phyloP scores from a whole-genome alignment of 1,140 invertebrate genomes.

The Hypothenemus hampei region DNA sequence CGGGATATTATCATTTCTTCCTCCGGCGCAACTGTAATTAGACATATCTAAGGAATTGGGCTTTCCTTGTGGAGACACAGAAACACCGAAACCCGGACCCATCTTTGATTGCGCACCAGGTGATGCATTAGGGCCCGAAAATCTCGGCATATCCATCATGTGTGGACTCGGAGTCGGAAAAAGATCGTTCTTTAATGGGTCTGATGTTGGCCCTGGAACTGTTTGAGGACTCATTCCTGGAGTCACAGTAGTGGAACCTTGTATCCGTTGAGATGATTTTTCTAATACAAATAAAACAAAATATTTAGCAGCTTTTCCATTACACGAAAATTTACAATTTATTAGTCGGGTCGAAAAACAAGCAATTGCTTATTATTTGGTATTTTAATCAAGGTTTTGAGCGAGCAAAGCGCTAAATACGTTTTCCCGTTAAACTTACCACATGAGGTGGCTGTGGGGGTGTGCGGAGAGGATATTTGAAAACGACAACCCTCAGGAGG shows the following conservation, averaged over 20 bases:
- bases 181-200: conserved; percentile 41
- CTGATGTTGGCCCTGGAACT: conserved; percentile 38
- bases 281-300: conserved; percentile 33
- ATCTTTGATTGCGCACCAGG: conserved; percentile 40
- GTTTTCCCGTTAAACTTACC: too few species aligned
- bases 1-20: conserved; percentile 67
- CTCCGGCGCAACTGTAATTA: conserved; percentile 50
- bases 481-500: conserved; percentile 45
- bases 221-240: conserved; percentile 43
- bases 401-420: too few species aligned
- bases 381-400: too few species aligned
- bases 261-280: conserved; percentile 28
- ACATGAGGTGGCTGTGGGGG: conserved; percentile 40
- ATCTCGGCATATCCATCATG: conserved; percentile 45
- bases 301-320: neutral
- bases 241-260: conserved; percentile 30
- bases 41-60: conserved; percentile 41
- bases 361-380: too few species aligned
- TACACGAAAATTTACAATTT: too few species aligned
- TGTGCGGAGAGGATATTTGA: conserved; percentile 49
- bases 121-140: conserved; percentile 41
- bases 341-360: too few species aligned
- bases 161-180: conserved; percentile 44
- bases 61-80: conserved; percentile 43
- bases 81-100: conserved; percentile 40